Conservation (phyloP, 2,888 invertebrate genomes). For the Halocaridina rubra region DNA sequence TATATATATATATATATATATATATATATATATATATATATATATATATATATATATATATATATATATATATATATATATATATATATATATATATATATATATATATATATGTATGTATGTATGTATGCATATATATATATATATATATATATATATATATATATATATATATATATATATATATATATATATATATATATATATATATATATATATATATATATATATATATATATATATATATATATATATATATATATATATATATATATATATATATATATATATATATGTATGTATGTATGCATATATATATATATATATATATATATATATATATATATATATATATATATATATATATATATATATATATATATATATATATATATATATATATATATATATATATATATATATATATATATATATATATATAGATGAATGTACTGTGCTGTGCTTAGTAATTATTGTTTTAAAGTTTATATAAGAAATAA, state of each 20-base stretch:
- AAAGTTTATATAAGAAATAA: too few species aligned
- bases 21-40: not conserved
- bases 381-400: not conserved
- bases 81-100: conserved; percentile 31
- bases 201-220: conserved; percentile 33
- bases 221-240: conserved; percentile 15
- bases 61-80: not conserved
- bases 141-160: not conserved
- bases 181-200: not conserved
- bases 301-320: not conserved
- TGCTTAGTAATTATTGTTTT: not conserved
- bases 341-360: not conserved
- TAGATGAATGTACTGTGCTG: not conserved
- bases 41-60: not conserved
- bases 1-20: not conserved
- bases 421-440: not conserved
- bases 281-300: conserved; percentile 1
- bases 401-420: not conserved
- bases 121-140: conserved; percentile 32
- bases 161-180: not conserved
- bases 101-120: conserved; percentile 4
- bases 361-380: not conserved
- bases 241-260: not conserved
- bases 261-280: conserved; percentile 8
- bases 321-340: not conserved